Conservation (phyloP, 2,113 vertebrate species). For the Pyxicephalus adspersus region DNA sequence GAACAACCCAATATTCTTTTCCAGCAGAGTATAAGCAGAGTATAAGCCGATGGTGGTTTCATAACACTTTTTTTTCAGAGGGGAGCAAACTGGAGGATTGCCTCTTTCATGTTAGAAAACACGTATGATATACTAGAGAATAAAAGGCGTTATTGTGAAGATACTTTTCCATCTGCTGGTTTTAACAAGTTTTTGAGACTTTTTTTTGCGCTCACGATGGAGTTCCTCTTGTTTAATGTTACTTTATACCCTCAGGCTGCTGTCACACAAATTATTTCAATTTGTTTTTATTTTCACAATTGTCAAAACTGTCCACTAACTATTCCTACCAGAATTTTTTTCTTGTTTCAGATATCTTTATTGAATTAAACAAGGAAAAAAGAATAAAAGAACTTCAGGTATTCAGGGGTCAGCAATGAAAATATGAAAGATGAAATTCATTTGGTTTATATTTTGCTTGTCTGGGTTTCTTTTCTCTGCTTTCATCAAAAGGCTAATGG, state of each 20-base stretch:
- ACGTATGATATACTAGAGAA: slow-evolving; percentile 3
- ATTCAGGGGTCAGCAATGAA: too few relatives aligned
- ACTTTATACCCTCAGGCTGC: slow-evolving; percentile 28
- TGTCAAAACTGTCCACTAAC: slow-evolving; percentile 5
- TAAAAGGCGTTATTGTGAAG: slow-evolving; percentile 37
- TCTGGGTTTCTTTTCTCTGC: too few relatives aligned
- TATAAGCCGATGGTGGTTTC: background rate
- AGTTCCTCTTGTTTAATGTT: slow-evolving; percentile 27
- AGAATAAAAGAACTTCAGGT: too few relatives aligned
- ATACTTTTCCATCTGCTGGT: slow-evolving; percentile 1
- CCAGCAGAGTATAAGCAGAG: background rate
- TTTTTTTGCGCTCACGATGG: slow-evolving; percentile 1
- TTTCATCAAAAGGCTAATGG: too few relatives aligned
- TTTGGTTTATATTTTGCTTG: too few relatives aligned
- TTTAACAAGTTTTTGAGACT: slow-evolving; percentile 36
- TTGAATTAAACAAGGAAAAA: too few relatives aligned
- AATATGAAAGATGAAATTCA: too few relatives aligned
- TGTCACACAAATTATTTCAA: slow-evolving; percentile 33
- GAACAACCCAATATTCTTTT: background rate
- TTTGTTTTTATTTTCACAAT: slow-evolving; percentile 14
- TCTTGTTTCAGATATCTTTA: too few relatives aligned
- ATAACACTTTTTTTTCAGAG: slow-evolving; percentile 1
- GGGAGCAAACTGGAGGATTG: background rate
- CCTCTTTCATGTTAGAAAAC: slow-evolving; percentile 21
- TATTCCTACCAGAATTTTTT: background rate